Evolutionary conservation across 2,888 invertebrate species (phyloP), one percentile per base, ranked within the genome.

Genomic region (Sthenelais limicola): DNA sequence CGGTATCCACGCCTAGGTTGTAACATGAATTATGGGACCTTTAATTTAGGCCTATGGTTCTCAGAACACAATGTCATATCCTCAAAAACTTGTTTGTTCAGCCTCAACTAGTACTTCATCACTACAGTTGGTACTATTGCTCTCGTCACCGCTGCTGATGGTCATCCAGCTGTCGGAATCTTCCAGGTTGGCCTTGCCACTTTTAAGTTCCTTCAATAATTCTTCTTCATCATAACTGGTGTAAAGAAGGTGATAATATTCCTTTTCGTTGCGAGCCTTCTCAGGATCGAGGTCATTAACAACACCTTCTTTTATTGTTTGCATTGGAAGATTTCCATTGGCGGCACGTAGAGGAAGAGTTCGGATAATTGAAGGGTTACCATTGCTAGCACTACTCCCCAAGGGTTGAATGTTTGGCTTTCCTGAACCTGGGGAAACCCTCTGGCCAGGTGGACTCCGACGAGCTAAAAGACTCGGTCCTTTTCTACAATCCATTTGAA

Each of bases 181-280:
- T 21, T 71, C 71, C 48, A 67, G 32, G 18, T 54, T 51, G n/a
- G 52, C 54, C 43, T 73, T 75, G 30, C 68, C 72, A 47, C 43
- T 32, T 33, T 74, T 52, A 4, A 76, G 74, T 51, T 76, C 76
- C 51, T 56, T 68, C 48, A 76, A 32, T 3, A 76, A 71, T 30
- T 76, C 76, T 35, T 76, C 76, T 38, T 76, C 76, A 33, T 76
- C 76, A 32, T 76, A 76, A 70, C 76, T 76, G 15, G 76, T 76
- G 73, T 76, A 76, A 30, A 76, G 71, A 18, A 74, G 68, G 52
- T 76, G 76, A 54, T 74, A 73, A 66, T 76, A 76, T 58, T 70
- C 75, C 49, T 76, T 76, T 49, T 76, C 76, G 15, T 43, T 49
- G 43, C 32, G 66, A 32, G 28, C 33, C 26, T 26, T 54, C 12